phyloP scores from a whole-genome alignment of 1,140 invertebrate species.

The Aphis gossypii region DNA sequence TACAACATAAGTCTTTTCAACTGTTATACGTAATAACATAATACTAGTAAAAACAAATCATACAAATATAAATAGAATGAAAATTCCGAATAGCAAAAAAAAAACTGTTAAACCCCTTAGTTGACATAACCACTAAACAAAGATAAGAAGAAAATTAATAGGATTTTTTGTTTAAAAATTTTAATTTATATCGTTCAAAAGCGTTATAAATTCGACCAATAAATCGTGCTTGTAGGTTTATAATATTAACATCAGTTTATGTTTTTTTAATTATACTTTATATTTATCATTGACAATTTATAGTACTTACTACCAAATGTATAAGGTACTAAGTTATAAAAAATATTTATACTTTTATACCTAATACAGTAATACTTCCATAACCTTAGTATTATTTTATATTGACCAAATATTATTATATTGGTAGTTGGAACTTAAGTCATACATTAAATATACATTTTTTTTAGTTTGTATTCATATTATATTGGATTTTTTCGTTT shows the following conservation, averaged over 20 bases:
- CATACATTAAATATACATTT: not conserved
- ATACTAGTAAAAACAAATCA: not conserved
- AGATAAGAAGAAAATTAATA: not conserved
- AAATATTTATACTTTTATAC: not conserved
- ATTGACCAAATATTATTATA: not conserved
- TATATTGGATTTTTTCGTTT: not conserved
- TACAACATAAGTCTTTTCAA: not conserved
- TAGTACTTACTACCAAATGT: no score
- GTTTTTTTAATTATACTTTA: no score
- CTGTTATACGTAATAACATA: not conserved
- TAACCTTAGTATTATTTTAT: not conserved
- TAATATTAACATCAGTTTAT: not conserved
- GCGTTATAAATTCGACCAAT: not conserved
- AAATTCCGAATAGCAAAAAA: not conserved
- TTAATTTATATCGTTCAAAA: not conserved
- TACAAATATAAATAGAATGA: not conserved
- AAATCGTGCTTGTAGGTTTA: not conserved
- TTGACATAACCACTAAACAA: not conserved
- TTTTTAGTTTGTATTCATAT: no score
- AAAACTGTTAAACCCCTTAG: not conserved
- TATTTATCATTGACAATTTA: no score
- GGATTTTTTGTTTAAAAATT: not conserved
- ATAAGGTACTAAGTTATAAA: not conserved
- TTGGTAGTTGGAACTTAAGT: not conserved
- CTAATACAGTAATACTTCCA: no score